Evolutionary conservation across 2,888 invertebrate genomes (phyloP), one percentile per base, ranked within the genome.

Genomic region (Brachyopa scutellaris): DNA sequence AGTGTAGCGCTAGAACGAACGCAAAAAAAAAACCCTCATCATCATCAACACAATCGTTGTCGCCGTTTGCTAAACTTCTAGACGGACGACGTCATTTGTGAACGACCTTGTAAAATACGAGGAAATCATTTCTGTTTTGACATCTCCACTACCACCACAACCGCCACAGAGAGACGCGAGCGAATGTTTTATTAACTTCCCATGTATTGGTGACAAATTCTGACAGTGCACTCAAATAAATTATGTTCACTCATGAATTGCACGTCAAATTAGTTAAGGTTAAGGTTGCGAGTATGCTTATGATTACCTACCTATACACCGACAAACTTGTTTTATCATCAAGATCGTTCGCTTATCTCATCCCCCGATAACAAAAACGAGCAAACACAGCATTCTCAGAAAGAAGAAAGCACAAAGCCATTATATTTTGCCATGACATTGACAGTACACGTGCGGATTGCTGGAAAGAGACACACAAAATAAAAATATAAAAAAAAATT

Each of bases 41-140:
- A 51, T 29, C 53, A 49, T 33, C 23, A 62, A 49, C 33, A 66
- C 53, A 53, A 42, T 66, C n/a, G 19, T 49, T 49, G 49, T 59
- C 59, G 72, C 72, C 45, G 53, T 69, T 69, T 62, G 62, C 76
- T 76, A 40, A 82, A 77, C 31, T 82, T 82, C 82, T 82, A 82
- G 73, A 80, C 82, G 61, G 76, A 64, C 69, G 82, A 70, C 74
- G 83, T 78, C 78, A 83, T 83, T 78, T 67, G 83, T 45, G 78
- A 80, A 77, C 69, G 85, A 84, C 85, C 85, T 85, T 85, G 85
- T 84, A 78, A 57, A 82, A 84, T 84, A 84, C 85, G 84, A 85
- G 85, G 85, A 85, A 85, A 85, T 85, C 57, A 72, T 69, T 74
- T 69, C 21, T 59, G 72, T 55, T 7, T 70, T 76, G 55, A 51